Conservation (phyloP, 2,888 invertebrate genomes). For the Dicyrtomina minuta region DNA sequence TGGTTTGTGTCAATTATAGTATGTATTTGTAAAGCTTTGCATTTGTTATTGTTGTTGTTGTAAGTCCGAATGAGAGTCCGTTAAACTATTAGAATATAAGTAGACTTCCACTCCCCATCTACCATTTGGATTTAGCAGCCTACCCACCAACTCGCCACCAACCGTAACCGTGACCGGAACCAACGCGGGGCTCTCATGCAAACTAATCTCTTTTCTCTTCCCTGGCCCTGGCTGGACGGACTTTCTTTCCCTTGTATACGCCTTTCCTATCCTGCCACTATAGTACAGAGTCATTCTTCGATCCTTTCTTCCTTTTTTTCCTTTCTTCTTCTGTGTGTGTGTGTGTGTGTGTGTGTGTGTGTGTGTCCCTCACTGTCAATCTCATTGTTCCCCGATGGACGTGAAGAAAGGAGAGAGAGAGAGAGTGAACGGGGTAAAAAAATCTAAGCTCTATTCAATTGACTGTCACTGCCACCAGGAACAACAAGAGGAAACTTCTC, state of each 20-base stretch:
- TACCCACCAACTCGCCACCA: neutral
- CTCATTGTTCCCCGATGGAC: constrained; percentile 19
- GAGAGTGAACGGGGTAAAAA: constrained; percentile 1
- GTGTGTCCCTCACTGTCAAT: neutral
- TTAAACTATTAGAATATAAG: too few relatives aligned
- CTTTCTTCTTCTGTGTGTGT: constrained; percentile 13
- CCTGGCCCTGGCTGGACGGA: constrained; percentile 13
- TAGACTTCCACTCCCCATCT: neutral
- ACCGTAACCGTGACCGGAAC: too few relatives aligned
- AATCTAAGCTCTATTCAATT: constrained; percentile 9
- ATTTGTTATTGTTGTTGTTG: too few relatives aligned
- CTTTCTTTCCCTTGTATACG: constrained; percentile 1
- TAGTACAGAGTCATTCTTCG: constrained; percentile 19
- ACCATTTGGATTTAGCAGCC: neutral
- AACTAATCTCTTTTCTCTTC: constrained; percentile 21
- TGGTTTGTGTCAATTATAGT: too few relatives aligned
- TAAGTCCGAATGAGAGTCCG: too few relatives aligned
- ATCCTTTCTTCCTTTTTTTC: constrained; percentile 11
- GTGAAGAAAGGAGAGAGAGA: constrained; percentile 20
- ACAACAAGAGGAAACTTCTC: too few relatives aligned
- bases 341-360: too few relatives aligned
- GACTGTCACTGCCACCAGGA: neutral
- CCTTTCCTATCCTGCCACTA: constrained; percentile 15
- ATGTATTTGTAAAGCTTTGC: too few relatives aligned
- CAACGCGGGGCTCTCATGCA: constrained; percentile 23